Evolutionary conservation across 1,140 invertebrate genomes (phyloP).

Genomic region (Nephila pilipes): DNA sequence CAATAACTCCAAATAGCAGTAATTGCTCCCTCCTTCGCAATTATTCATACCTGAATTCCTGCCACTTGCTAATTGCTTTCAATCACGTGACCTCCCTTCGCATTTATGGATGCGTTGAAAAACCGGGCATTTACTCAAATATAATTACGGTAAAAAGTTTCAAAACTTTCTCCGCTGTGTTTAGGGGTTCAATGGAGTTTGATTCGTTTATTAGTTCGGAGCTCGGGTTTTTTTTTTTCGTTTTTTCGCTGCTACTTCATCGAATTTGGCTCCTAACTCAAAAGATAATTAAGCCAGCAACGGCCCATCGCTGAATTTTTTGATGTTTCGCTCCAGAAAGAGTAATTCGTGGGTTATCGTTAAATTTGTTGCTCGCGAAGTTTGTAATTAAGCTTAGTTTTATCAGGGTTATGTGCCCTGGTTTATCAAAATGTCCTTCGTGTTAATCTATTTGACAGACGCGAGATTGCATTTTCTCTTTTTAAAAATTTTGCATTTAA

Average conservation of each 20-base stretch:
- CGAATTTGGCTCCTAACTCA: not conserved
- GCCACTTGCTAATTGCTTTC: constrained; percentile 23
- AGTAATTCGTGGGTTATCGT: constrained; percentile 4
- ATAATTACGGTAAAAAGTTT: constrained; percentile 31
- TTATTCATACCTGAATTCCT: constrained; percentile 20
- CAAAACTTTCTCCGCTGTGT: not conserved
- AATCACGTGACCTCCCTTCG: not conserved
- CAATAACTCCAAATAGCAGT: constrained; percentile 10
- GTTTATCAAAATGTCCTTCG: not conserved
- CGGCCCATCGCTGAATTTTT: not conserved
- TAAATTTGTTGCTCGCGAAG: not conserved
- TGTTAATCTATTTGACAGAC: not conserved
- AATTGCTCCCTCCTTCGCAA: not conserved
- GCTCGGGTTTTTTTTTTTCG: no score
- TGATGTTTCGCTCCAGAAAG: not conserved
- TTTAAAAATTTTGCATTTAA: no score
- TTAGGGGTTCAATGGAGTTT: not conserved
- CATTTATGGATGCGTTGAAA: not conserved
- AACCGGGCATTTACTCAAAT: constrained; percentile 11
- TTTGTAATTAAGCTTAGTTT: not conserved
- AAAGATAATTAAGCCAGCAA: not conserved
- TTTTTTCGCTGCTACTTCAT: not conserved
- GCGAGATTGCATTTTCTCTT: not conserved
- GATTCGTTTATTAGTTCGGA: not conserved
- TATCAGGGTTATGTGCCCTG: not conserved